These are phyloP conservation scores for Eutolmus rufibarbis DNA, from an alignment of 2,888 invertebrate species.

Conservation along the genomic window DNA sequence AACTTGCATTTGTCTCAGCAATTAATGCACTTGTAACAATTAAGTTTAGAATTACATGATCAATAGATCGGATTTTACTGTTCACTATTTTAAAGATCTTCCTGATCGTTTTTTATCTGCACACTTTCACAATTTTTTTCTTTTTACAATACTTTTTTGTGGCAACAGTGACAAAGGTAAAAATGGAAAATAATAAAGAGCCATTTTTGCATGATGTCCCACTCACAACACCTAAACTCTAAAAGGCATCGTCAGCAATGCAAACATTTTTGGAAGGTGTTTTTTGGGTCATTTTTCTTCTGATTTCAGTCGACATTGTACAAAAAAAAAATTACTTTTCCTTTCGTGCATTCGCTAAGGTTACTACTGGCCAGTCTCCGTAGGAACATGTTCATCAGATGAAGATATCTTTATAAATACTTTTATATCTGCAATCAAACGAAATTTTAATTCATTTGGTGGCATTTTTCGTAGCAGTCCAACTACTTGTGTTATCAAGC, in stretches of 20 bases:
- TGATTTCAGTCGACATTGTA: neutral
- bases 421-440: neutral
- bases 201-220: neutral
- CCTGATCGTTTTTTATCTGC: neutral
- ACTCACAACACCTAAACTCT: neutral
- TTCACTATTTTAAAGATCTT: neutral
- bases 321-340: neutral
- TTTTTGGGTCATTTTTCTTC: conserved; percentile 16
- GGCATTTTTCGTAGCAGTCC: neutral
- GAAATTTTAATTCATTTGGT: neutral
- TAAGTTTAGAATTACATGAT: neutral
- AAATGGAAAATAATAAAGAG: neutral
- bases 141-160: neutral
- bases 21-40: neutral
- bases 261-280: neutral
- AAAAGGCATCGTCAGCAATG: neutral
- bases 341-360: neutral
- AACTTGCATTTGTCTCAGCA: neutral
- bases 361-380: neutral
- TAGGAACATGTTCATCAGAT: neutral
- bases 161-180: neutral
- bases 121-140: neutral
- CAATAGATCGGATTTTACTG: neutral
- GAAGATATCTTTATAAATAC: neutral
- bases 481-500: neutral